Evolutionary conservation across 2,888 invertebrate species (phyloP), one percentile per base, ranked within the genome.

Genomic region (Cosmopolites sordidus): DNA sequence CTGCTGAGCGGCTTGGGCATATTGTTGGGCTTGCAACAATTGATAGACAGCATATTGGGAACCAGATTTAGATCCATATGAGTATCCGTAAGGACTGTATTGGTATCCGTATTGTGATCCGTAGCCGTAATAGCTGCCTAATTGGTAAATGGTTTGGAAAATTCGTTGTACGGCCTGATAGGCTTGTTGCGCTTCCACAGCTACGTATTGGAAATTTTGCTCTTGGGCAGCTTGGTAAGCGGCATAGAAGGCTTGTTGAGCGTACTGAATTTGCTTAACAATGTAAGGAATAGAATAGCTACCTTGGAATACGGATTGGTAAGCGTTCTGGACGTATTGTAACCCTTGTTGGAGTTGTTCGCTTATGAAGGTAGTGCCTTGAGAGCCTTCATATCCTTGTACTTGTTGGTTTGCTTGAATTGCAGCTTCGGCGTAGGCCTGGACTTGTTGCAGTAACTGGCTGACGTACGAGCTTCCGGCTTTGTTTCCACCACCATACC

Each of bases 171-270:
- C 29, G 40, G 40, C 46, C 15, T 49, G 48, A 6, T 50, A 42
- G n/a, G 18, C 27, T 41, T 52, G 30, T 33, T 43, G 16, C 11
- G 41, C 17, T 39, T 56, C 49, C 16, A 48, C 43, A 18, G 49
- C 38, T 11, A 56, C n/a, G 14, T 15, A 30, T 29, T 52, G 48
- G 17, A 49, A 2, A 30, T 29, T 39, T 42, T 29, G 49, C 42
- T 52, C 46, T 17, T 50, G 52, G 47, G 46, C 52, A 12, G 52
- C 43, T 17, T 42, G 16, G 16, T 49, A 56, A 16, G 56, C 52
- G 12, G 52, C 16, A 16, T 56, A 41, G 39, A 52, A 46, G 3
- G 33, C 33, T 33, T 33, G 33, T 9, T n/a, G 33, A 33, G 33
- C 33, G 12, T 12, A 33, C 33, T 33, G 33, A 33, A 33, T 33